These are phyloP conservation scores for Prionailurus bengalensis DNA, from an alignment of 2,113 vertebrate species.

Conservation along the genomic window DNA sequence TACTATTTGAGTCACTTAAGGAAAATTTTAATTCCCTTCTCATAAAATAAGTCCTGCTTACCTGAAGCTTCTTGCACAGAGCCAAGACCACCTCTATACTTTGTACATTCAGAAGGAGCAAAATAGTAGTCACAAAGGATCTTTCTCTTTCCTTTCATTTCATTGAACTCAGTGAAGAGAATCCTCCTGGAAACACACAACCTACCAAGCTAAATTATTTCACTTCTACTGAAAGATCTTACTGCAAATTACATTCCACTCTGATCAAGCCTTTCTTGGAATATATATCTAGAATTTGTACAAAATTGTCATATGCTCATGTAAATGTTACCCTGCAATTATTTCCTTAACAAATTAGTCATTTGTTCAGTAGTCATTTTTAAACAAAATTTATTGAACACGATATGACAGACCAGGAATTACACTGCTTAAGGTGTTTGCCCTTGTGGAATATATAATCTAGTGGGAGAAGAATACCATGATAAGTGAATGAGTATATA, in stretches of 20 bases:
- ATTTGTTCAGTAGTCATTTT: background rate
- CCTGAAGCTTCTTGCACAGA: background rate
- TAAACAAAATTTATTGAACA: background rate
- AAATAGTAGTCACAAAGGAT: background rate
- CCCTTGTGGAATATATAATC: background rate
- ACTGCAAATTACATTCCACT: background rate
- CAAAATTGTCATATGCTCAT: background rate
- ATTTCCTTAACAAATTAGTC: slow-evolving; percentile 25
- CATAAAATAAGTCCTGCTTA: background rate
- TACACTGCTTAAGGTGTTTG: background rate
- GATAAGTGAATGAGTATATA: background rate
- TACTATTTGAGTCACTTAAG: background rate
- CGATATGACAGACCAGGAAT: background rate
- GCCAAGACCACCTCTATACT: background rate
- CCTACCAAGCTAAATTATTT: background rate
- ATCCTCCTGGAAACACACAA: background rate
- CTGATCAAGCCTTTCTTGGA: background rate
- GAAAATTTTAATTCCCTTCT: background rate
- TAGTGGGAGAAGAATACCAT: background rate
- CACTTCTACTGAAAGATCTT: background rate
- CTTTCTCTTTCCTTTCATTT: background rate
- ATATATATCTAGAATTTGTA: background rate
- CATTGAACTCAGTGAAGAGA: background rate
- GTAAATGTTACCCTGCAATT: background rate
- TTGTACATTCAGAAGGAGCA: background rate